Evolutionary conservation across 1,140 invertebrate genomes (phyloP).

Genomic region (Chymomyza costata): DNA sequence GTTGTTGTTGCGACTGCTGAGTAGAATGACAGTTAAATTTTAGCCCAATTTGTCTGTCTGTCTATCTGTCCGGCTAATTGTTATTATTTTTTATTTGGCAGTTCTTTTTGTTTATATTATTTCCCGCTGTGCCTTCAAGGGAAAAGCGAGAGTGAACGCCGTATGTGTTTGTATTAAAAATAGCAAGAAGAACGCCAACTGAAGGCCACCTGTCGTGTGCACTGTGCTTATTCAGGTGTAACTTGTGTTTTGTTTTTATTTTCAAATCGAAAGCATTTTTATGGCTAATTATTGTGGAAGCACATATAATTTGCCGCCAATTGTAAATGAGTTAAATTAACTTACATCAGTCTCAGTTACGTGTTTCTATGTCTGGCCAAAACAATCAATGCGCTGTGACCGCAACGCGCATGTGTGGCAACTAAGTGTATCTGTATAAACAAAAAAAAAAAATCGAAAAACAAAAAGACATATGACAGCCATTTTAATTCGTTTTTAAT

Average conservation of each 20-base stretch:
- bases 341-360: slow-evolving; percentile 10
- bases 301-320: slow-evolving; percentile 21
- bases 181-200: slow-evolving; percentile 24
- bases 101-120: slow-evolving; percentile 48
- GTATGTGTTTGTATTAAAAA: slow-evolving; percentile 42
- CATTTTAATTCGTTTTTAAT: no score
- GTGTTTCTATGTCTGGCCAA: slow-evolving; percentile 21
- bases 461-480: background rate
- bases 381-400: slow-evolving; percentile 39
- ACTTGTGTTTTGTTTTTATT: slow-evolving; percentile 22
- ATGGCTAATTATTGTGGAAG: slow-evolving; percentile 28
- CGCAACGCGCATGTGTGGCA: slow-evolving; percentile 24
- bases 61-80: no score
- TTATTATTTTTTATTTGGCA: slow-evolving; percentile 48
- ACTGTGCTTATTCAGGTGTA: slow-evolving; percentile 45
- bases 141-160: slow-evolving; percentile 29
- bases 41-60: no score
- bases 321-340: slow-evolving; percentile 46
- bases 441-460: background rate
- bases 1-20: no score
- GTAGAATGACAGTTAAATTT: no score
- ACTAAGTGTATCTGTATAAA: background rate
- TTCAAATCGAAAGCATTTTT: slow-evolving; percentile 6
- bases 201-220: slow-evolving; percentile 66
- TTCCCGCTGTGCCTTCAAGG: background rate